Conservation (phyloP, 2,113 vertebrate species). For the Tursiops truncatus region DNA sequence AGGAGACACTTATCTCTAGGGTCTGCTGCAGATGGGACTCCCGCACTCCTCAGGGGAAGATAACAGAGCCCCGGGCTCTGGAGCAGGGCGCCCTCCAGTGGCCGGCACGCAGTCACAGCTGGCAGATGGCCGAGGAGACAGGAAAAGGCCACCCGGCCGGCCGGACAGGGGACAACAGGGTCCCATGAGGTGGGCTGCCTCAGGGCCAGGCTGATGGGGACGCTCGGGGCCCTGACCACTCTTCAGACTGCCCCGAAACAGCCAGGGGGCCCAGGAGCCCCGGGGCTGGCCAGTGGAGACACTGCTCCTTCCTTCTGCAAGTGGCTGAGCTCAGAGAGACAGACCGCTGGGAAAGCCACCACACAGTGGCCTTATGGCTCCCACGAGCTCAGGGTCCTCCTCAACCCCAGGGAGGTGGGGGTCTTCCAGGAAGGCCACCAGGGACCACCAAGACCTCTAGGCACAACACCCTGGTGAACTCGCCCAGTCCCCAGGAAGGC, state of each 20-base stretch:
- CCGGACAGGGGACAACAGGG: neutral
- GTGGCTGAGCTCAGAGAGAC: too few relatives aligned
- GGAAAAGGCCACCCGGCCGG: neutral
- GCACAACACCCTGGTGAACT: neutral
- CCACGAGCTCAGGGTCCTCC: neutral
- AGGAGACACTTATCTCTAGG: too few relatives aligned
- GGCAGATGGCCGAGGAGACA: neutral
- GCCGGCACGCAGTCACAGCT: neutral
- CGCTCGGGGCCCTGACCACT: too few relatives aligned
- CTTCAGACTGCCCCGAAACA: too few relatives aligned
- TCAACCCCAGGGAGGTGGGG: neutral
- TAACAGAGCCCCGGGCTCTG: neutral
- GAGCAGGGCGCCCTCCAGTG: neutral
- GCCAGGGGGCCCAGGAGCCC: too few relatives aligned
- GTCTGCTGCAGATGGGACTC: too few relatives aligned
- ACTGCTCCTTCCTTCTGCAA: neutral
- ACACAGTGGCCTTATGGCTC: accelerated
- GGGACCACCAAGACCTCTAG: neutral
- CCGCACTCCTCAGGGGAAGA: neutral
- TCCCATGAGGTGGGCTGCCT: neutral
- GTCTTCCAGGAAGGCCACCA: neutral
- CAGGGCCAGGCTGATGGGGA: neutral
- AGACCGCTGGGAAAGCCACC: accelerated
- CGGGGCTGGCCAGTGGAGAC: too few relatives aligned
- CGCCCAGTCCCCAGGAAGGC: neutral